Base-by-base conservation (phyloP, 1,140 invertebrate species). In the Diuraphis noxia region DNA sequence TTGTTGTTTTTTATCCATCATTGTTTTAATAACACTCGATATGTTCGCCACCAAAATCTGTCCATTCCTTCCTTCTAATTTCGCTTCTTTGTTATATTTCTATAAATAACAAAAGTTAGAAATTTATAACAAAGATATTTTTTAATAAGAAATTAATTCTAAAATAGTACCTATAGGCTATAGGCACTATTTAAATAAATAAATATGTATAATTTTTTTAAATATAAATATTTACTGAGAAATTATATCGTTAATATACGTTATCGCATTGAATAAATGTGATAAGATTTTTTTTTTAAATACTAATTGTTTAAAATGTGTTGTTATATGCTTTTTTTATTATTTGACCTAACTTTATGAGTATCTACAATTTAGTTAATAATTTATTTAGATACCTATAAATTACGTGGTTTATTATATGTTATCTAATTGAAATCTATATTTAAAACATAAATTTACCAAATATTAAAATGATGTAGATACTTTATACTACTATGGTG, bases 1-100 rank as follows among this genome's bases (percentile, higher is more conserved):
- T 91, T 91, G 89, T 82, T 91, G 89, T 91, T 91, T 91, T 91
- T 91, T 91, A 91, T 91, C 89, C 89, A 91, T 91, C 89, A 91
- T 91, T 46, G 89, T 82, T n/a, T 91, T 91, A 21, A 91, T 91
- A 38, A 82, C 89, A 82, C 89, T 91, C 19, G 89, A 91, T 82
- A 91, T 91, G 2, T 91, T 91, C 25, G 89, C 77, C 19, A 49
- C 89, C 34, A 91, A 81, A 46, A 52, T 13, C 21, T 91, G 72
- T 40, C 89, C 89, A 81, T 91, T 91, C 52, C 30, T 91, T 81
- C 5, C 43, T 91, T 91, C 89, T n/a, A 81, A 38, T 82, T 38
- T 91, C 0, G 89, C 21, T 82, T 91, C 89, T 38, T 91, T 91
- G 52, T 91, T 91, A 40, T 91, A 91, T 81, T 82, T 91, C 89